Evolutionary conservation across 2,113 vertebrate species (phyloP).

Genomic region (Corydoras sp.): DNA sequence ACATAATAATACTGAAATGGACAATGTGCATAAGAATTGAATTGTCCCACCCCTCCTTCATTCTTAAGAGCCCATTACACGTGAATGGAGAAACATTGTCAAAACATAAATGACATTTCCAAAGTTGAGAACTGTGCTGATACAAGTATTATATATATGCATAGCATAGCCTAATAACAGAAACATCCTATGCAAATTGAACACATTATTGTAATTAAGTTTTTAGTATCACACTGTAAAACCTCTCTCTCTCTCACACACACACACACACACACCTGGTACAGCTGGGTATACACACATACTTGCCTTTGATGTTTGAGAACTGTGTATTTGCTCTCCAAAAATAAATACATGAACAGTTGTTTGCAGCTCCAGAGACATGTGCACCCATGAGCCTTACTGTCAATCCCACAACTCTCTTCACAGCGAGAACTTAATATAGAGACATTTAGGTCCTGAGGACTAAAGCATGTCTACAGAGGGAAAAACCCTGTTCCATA

Average conservation of each 20-base stretch:
- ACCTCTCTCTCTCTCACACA: conserved; percentile 4
- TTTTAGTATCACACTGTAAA: conserved; percentile 8
- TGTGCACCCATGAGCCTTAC: conserved; percentile 27
- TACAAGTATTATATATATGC: too few species aligned
- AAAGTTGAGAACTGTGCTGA: too few species aligned
- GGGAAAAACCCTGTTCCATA: too few species aligned
- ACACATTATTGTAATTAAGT: not conserved
- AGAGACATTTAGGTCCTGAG: not conserved
- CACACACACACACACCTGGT: conserved; percentile 22
- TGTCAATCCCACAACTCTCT: conserved; percentile 31
- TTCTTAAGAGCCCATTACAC: too few species aligned
- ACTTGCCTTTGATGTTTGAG: conserved; percentile 26
- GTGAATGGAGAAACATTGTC: too few species aligned
- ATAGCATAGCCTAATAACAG: too few species aligned
- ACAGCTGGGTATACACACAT: conserved; percentile 28
- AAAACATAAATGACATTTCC: too few species aligned
- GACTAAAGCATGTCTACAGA: conserved; percentile 1
- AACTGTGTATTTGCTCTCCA: conserved; percentile 21
- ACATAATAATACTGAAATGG: too few species aligned
- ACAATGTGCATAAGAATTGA: too few species aligned
- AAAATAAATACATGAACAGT: conserved; percentile 38
- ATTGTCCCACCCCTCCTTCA: too few species aligned
- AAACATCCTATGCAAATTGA: too few species aligned
- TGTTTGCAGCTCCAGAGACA: conserved; percentile 33
- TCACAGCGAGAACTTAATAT: conserved; percentile 13